Percentiles rank a stretch among this genome's conserved stretches.
phyloP scores from a whole-genome alignment of 2,113 vertebrate species.

The Ranitomeya variabilis region DNA sequence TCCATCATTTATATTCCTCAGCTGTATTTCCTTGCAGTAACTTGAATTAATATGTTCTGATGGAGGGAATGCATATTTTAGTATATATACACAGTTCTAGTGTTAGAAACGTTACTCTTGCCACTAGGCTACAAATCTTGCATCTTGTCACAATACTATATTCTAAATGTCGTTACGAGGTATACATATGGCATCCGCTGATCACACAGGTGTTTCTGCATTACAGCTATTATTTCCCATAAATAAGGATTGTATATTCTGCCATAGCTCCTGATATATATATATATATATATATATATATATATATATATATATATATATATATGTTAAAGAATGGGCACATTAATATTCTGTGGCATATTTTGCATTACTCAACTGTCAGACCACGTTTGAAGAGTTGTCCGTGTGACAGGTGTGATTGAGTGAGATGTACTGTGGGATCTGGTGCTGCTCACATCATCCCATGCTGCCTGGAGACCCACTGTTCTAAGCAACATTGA shows the following conservation, averaged over 20 bases:
- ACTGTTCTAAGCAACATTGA: slow-evolving; percentile 20
- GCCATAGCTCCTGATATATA: neutral
- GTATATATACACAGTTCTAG: neutral
- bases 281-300: neutral
- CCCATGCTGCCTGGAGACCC: slow-evolving; percentile 15
- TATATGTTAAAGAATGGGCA: neutral
- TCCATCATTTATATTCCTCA: slow-evolving; percentile 22
- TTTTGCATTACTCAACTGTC: slow-evolving; percentile 5
- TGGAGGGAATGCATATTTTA: no score
- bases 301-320: no score
- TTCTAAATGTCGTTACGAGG: neutral
- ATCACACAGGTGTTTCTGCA: slow-evolving; percentile 48
- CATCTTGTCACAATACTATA: neutral
- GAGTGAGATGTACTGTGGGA: slow-evolving; percentile 36
- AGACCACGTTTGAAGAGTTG: slow-evolving; percentile 21
- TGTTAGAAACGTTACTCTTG: neutral
- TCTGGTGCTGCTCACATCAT: slow-evolving; percentile 20
- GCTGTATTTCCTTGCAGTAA: slow-evolving; percentile 4
- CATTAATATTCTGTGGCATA: slow-evolving; percentile 10
- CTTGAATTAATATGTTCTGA: neutral
- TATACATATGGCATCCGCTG: neutral
- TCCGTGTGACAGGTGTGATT: slow-evolving; percentile 47
- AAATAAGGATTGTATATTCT: neutral
- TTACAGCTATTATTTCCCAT: neutral
- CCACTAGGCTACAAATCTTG: neutral